phyloP scores from a whole-genome alignment of 2,113 vertebrate species.

The Ibidorhyncha struthersii region DNA sequence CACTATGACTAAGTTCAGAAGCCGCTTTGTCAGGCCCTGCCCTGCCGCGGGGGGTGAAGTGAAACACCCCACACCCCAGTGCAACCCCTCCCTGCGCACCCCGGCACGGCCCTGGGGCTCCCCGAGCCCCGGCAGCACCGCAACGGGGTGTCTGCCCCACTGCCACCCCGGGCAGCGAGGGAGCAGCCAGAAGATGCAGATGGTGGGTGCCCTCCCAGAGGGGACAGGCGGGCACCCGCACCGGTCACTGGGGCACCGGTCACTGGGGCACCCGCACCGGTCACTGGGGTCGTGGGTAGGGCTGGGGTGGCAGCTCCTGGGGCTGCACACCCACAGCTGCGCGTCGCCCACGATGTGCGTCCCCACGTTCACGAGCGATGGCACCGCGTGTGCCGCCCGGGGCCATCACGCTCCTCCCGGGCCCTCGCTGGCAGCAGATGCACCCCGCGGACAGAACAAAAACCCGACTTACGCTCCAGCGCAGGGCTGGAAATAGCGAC shows the following conservation, averaged over 20 bases:
- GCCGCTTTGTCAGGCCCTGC: background rate
- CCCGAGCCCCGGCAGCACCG: background rate
- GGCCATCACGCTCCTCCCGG: fast-evolving
- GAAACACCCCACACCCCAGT: background rate
- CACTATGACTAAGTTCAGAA: background rate
- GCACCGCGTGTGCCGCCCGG: fast-evolving
- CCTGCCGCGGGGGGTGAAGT: background rate
- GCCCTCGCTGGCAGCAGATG: background rate
- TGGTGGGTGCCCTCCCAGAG: background rate
- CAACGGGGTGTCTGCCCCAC: fast-evolving
- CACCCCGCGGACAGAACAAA: fast-evolving
- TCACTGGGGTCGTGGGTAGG: background rate
- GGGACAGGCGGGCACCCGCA: background rate
- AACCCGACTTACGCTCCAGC: no score
- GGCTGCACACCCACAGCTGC: fast-evolving
- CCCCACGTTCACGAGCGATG: fast-evolving
- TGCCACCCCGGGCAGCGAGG: background rate
- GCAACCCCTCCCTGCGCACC: background rate
- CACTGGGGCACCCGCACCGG: background rate
- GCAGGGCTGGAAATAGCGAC: background rate
- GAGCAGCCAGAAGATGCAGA: fast-evolving
- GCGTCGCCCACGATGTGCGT: fast-evolving
- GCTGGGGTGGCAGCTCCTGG: background rate
- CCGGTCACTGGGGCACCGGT: fast-evolving
- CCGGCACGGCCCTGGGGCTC: background rate